Evolutionary conservation across 2,888 invertebrate species (phyloP).

Genomic region (Bembecia ichneumoniformis): DNA sequence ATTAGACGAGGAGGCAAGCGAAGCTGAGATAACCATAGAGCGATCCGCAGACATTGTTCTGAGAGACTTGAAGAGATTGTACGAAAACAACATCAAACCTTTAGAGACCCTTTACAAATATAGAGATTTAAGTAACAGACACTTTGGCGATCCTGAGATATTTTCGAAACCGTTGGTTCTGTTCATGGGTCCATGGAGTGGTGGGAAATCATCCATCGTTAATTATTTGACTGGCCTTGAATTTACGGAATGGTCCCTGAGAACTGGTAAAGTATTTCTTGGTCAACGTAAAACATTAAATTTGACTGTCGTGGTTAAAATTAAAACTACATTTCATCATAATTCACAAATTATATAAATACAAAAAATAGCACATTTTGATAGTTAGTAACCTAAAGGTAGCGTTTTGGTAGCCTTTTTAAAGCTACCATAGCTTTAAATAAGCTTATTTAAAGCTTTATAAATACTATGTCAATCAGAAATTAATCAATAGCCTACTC

Average conservation of each 20-base stretch:
- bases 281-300: background rate
- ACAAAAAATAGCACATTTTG: no score
- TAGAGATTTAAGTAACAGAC: slow-evolving; percentile 90
- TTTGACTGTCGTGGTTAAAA: background rate
- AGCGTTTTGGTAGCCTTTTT: no score
- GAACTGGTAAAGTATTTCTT: slow-evolving; percentile 78
- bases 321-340: no score
- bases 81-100: slow-evolving; percentile 90
- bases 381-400: no score
- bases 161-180: slow-evolving; percentile 93
- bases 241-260: slow-evolving; percentile 84
- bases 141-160: slow-evolving; percentile 94
- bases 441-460: no score
- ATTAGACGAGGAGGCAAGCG: slow-evolving; percentile 82
- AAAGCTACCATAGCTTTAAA: no score
- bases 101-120: slow-evolving; percentile 93
- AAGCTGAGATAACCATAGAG: slow-evolving; percentile 78
- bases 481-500: no score
- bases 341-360: no score
- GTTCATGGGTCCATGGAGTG: slow-evolving; percentile 97
- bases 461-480: no score
- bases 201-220: slow-evolving; percentile 94
- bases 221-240: slow-evolving; percentile 93
- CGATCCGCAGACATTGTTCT: slow-evolving; percentile 84
- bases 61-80: slow-evolving; percentile 87